phyloP scores from a whole-genome alignment of 2,113 vertebrate genomes.

The Myanophis thanlyinensis region DNA sequence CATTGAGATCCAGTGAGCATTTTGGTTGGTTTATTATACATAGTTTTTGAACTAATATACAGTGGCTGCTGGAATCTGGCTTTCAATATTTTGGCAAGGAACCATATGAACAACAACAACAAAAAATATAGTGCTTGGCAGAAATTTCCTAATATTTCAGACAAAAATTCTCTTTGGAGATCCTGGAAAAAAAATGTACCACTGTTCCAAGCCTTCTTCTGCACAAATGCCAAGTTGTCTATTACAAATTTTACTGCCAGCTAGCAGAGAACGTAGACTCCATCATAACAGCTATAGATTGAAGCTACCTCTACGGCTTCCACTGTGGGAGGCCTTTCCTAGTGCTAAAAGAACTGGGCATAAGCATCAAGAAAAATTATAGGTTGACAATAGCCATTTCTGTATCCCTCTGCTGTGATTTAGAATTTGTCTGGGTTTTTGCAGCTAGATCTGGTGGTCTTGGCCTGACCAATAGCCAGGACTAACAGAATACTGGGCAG shows the following conservation, averaged over 20 bases:
- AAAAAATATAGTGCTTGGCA: background rate
- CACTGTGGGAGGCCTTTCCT: background rate
- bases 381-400: background rate
- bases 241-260: background rate
- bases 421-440: background rate
- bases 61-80: background rate
- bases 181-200: background rate
- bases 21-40: background rate
- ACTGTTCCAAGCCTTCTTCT: background rate
- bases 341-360: background rate
- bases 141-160: background rate
- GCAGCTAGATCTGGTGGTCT: background rate
- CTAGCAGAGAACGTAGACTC: background rate
- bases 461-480: background rate
- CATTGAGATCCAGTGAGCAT: background rate
- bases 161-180: background rate
- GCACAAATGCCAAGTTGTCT: background rate
- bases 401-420: background rate
- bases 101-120: background rate
- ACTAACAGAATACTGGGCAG: background rate
- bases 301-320: background rate
- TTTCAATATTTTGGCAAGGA: background rate
- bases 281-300: background rate
- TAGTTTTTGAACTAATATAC: background rate
- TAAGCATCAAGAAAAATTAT: background rate